A percentile compares a stretch with the other conserved stretches of the same genome.
phyloP scores from a whole-genome alignment of 2,797 vertebrate species.

The Halcyon badia region DNA sequence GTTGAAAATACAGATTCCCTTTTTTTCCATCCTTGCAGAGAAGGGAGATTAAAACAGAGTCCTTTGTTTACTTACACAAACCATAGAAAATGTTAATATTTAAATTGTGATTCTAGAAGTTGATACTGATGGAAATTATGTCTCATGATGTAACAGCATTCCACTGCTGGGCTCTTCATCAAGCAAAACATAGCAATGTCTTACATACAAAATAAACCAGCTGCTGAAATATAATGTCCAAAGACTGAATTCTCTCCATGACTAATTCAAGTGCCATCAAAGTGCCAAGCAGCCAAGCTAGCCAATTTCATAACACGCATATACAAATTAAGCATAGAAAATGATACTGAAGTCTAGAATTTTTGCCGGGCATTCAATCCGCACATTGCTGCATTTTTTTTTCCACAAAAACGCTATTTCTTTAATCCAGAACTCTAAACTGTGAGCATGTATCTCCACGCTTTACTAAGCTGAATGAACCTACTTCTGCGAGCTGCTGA shows the following conservation, averaged over 20 bases:
- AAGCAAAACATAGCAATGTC: constrained; percentile 44
- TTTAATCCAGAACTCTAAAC: not conserved
- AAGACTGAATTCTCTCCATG: constrained; percentile 22
- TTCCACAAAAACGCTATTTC: not conserved
- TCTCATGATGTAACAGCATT: constrained; percentile 59
- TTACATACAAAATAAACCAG: constrained; percentile 46
- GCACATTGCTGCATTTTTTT: not conserved
- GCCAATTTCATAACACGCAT: not conserved
- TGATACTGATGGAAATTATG: constrained; percentile 46
- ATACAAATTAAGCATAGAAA: not conserved
- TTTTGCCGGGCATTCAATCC: not conserved
- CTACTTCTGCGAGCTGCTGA: not conserved
- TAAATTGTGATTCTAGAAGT: constrained; percentile 50
- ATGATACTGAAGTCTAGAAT: not conserved
- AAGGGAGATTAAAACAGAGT: not conserved
- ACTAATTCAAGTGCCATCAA: constrained; percentile 5
- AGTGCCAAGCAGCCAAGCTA: not conserved
- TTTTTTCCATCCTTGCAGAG: not conserved
- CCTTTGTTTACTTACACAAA: constrained; percentile 50
- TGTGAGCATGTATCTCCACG: not conserved
- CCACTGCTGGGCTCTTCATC: constrained; percentile 21
- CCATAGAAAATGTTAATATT: constrained; percentile 57
- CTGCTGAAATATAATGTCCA: constrained; percentile 27
- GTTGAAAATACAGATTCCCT: not conserved
- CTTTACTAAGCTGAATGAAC: not conserved